Evolutionary conservation across 2,113 vertebrate species (phyloP).

Genomic region (Pituophis catenifer): DNA sequence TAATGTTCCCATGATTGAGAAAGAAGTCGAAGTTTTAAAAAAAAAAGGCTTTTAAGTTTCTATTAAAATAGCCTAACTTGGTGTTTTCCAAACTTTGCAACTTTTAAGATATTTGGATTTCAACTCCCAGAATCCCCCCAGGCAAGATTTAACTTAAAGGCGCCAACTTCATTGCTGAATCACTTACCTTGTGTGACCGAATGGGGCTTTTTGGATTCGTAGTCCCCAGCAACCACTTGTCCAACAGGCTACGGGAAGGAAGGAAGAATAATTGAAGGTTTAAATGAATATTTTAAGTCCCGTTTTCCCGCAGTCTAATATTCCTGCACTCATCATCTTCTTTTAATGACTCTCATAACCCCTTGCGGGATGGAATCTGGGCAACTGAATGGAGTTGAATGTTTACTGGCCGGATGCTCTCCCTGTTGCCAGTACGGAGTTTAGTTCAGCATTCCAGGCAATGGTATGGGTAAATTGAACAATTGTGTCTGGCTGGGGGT

Average conservation of each 20-base stretch:
- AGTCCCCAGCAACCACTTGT: conserved; percentile 56
- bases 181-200: conserved; percentile 58
- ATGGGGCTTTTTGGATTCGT: conserved; percentile 63
- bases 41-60: too few species aligned
- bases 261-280: neutral
- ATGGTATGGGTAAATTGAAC: neutral
- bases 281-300: neutral
- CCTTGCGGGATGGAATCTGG: too few species aligned
- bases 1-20: too few species aligned
- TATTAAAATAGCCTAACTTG: too few species aligned
- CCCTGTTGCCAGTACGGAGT: too few species aligned
- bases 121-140: neutral
- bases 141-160: neutral
- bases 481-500: neutral
- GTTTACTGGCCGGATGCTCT: too few species aligned
- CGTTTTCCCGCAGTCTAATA: neutral
- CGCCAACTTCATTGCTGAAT: neutral
- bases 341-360: too few species aligned
- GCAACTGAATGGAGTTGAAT: too few species aligned
- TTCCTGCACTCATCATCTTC: neutral
- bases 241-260: conserved; percentile 65
- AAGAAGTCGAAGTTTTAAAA: too few species aligned
- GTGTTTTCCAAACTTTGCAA: too few species aligned
- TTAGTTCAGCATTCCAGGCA: neutral
- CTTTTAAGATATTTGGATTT: neutral